These are phyloP conservation scores for Melieria picta DNA, from an alignment of 2,888 invertebrate genomes.

Conservation along the genomic window DNA sequence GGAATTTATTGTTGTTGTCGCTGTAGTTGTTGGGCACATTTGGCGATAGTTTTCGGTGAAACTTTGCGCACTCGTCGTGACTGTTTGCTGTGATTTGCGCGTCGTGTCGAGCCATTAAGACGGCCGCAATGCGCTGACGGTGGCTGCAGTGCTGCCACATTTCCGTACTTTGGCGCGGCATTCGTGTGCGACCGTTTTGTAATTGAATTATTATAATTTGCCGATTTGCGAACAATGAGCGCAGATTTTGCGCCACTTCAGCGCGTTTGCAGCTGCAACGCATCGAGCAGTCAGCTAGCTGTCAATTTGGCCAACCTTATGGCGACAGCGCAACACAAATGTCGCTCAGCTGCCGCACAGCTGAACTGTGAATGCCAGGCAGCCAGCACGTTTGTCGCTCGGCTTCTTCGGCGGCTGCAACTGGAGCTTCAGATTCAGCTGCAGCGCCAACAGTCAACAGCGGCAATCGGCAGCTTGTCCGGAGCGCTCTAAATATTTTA, in stretches of 20 bases:
- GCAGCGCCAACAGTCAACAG: not conserved
- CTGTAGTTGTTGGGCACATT: not conserved
- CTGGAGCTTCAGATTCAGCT: not conserved
- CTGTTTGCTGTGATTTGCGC: no score
- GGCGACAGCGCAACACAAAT: not conserved
- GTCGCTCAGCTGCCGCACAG: not conserved
- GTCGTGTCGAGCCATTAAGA: no score
- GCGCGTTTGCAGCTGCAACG: no score
- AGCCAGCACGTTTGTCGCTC: not conserved
- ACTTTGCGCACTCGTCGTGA: no score
- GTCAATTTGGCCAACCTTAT: not conserved
- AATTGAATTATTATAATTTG: no score
- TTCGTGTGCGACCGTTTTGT: no score
- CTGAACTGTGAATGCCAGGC: not conserved
- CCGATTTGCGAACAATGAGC: no score
- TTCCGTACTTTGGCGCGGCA: no score
- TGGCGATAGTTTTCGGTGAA: not conserved
- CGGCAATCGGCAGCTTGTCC: not conserved
- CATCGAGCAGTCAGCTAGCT: no score
- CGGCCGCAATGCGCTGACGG: no score
- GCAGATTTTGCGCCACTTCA: no score
- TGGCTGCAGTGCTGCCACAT: no score
- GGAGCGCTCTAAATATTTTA: slow-evolving; percentile 43
- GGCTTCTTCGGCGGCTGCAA: not conserved
- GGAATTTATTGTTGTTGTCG: slow-evolving; percentile 16